Evolutionary conservation across 1,140 invertebrate genomes (phyloP).

Genomic region (Globodera rostochiensis): DNA sequence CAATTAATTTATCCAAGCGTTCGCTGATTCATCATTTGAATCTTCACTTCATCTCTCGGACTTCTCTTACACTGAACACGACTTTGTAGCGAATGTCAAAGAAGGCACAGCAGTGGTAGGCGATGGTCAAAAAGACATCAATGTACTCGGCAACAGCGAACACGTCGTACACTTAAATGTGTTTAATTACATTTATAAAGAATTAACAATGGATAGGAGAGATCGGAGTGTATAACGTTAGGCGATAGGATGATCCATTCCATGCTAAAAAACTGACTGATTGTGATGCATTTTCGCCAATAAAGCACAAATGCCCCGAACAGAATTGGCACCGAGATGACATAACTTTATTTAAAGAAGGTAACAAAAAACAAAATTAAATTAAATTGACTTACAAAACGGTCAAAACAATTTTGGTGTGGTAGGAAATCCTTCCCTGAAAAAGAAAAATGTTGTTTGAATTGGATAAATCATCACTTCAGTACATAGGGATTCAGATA

Average conservation of each 20-base stretch:
- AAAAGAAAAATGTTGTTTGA: constrained; percentile 30
- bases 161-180: constrained; percentile 57
- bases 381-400: constrained; percentile 23
- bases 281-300: constrained; percentile 59
- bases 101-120: constrained; percentile 58
- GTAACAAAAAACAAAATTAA: background rate
- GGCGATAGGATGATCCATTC: background rate
- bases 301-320: constrained; percentile 55
- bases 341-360: constrained; percentile 28
- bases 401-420: constrained; percentile 51
- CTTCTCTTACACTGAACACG: constrained; percentile 46
- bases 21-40: background rate
- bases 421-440: constrained; percentile 53
- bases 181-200: background rate
- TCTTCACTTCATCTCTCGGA: constrained; percentile 3
- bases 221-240: no score
- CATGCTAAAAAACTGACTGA: constrained; percentile 35
- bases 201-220: background rate
- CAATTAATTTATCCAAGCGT: background rate
- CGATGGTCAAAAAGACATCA: constrained; percentile 54
- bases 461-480: background rate
- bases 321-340: constrained; percentile 56
- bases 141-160: constrained; percentile 54
- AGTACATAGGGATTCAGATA: constrained; percentile 57
- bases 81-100: constrained; percentile 60